Evolutionary conservation across 2,113 vertebrate genomes (phyloP).

Genomic region (Miniopterus natalensis): DNA sequence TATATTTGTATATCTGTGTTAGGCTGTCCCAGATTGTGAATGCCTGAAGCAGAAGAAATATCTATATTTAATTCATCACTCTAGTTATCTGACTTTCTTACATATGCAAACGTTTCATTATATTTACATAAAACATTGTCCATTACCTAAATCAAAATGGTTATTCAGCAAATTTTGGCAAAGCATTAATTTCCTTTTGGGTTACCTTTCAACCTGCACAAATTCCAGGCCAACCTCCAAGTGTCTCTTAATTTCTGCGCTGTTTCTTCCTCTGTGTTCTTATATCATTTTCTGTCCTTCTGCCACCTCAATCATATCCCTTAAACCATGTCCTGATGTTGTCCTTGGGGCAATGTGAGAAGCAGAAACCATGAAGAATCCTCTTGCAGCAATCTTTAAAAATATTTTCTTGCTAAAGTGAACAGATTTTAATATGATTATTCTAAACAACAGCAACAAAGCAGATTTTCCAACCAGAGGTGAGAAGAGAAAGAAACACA

Average conservation of each 20-base stretch:
- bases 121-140: background rate
- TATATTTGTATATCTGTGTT: constrained; percentile 5
- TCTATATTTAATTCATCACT: background rate
- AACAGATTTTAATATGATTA: background rate
- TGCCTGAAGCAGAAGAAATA: background rate
- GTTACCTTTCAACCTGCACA: background rate
- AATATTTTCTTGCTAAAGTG: background rate
- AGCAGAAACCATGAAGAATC: background rate
- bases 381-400: background rate
- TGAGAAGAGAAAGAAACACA: background rate
- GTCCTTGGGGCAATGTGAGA: background rate
- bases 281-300: background rate
- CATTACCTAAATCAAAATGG: background rate
- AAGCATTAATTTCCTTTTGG: background rate
- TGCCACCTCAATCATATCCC: background rate
- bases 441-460: background rate
- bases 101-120: background rate
- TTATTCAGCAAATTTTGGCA: background rate
- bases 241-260: background rate
- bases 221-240: background rate
- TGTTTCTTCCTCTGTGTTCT: background rate
- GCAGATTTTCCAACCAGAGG: background rate
- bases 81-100: background rate
- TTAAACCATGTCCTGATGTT: background rate
- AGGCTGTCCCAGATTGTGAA: background rate